Evolutionary conservation across 2,888 invertebrate genomes (phyloP).

Genomic region (Nezara viridula): DNA sequence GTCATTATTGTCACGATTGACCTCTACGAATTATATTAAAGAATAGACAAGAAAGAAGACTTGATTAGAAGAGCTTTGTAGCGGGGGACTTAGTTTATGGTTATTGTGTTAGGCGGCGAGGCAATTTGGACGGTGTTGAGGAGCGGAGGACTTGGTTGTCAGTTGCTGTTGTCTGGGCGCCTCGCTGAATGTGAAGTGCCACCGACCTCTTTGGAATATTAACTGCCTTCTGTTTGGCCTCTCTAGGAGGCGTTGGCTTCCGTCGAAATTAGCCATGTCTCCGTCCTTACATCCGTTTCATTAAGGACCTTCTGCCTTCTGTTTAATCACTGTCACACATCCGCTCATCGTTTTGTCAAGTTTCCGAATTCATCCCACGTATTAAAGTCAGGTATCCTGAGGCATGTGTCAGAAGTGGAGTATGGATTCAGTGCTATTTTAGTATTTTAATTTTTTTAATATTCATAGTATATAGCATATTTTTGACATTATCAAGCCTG

Average conservation of each 20-base stretch:
- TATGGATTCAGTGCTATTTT: not conserved
- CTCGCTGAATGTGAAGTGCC: not conserved
- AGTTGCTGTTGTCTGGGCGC: conserved; percentile 31
- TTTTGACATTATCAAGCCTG: too few relatives aligned
- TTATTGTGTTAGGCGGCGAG: not conserved
- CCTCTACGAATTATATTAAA: not conserved
- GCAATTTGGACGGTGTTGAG: not conserved
- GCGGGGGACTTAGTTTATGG: not conserved
- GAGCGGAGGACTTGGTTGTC: not conserved
- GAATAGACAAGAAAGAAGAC: not conserved
- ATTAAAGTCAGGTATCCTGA: not conserved
- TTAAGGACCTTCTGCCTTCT: not conserved
- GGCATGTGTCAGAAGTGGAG: not conserved
- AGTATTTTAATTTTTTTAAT: too few relatives aligned
- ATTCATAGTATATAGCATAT: too few relatives aligned
- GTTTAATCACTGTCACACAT: not conserved
- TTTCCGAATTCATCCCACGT: too few relatives aligned
- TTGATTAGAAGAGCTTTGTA: conserved; percentile 16
- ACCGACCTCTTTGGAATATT: not conserved
- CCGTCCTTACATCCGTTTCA: not conserved
- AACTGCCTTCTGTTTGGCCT: conserved; percentile 16
- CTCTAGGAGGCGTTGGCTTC: not conserved
- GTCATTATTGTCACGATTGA: not conserved
- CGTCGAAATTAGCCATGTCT: not conserved
- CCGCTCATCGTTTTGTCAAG: not conserved